Evolutionary conservation across 2,888 invertebrate genomes (phyloP).

Genomic region (Agrilus biguttatus): DNA sequence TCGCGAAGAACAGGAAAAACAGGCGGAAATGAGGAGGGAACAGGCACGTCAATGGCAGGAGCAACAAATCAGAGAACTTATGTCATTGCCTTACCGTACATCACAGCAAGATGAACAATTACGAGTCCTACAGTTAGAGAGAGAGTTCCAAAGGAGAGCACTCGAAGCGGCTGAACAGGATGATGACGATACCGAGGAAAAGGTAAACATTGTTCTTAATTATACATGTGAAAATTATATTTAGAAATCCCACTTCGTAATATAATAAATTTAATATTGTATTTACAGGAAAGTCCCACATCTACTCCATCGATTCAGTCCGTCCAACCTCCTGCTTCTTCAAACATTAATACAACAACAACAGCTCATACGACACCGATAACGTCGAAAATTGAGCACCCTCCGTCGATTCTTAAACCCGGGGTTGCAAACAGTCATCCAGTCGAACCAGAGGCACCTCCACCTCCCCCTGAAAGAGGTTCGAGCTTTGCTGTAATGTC

Average conservation of each 20-base stretch:
- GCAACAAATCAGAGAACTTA: slow-evolving; percentile 71
- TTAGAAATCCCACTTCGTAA: neutral
- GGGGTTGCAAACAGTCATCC: slow-evolving; percentile 22
- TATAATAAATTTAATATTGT: neutral
- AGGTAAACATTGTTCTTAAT: no score
- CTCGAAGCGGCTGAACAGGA: slow-evolving; percentile 59
- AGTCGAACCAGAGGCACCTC: slow-evolving; percentile 30
- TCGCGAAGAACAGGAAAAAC: slow-evolving; percentile 76
- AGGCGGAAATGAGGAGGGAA: slow-evolving; percentile 55
- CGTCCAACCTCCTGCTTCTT: slow-evolving; percentile 25
- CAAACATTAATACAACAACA: slow-evolving; percentile 25
- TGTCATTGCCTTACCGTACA: slow-evolving; percentile 51
- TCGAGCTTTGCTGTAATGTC: slow-evolving; percentile 80
- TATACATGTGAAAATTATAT: no score
- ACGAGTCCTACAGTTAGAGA: slow-evolving; percentile 77
- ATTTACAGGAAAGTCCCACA: slow-evolving; percentile 24
- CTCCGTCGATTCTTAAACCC: slow-evolving; percentile 29
- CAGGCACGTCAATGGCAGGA: slow-evolving; percentile 71
- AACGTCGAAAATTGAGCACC: slow-evolving; percentile 23
- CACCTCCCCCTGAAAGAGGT: slow-evolving; percentile 75
- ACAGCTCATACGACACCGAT: slow-evolving; percentile 24
- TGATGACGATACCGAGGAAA: slow-evolving; percentile 53
- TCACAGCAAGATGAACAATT: slow-evolving; percentile 78
- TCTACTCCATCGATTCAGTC: slow-evolving; percentile 19
- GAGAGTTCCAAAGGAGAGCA: slow-evolving; percentile 86